Conservation (phyloP, 2,888 invertebrate species). For the Drosophila mettleri region DNA sequence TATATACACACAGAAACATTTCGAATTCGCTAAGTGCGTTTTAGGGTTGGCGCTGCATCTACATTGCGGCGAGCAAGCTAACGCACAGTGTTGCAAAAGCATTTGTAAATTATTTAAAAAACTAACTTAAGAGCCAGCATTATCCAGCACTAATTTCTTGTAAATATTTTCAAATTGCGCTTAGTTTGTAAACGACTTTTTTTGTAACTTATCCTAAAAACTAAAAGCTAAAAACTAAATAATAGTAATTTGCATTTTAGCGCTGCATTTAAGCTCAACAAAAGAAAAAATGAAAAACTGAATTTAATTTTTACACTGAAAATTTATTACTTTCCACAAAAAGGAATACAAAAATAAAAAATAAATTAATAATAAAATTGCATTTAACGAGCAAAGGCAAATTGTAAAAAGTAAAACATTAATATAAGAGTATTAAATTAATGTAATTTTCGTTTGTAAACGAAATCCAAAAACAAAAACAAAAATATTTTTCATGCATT, state of each 20-base stretch:
- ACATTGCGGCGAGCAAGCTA: conserved; percentile 27
- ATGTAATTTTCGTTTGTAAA: conserved; percentile 68
- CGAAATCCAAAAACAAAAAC: conserved; percentile 35
- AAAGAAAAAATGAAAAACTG: conserved; percentile 41
- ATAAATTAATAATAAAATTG: conserved; percentile 43
- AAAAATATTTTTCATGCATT: conserved; percentile 66
- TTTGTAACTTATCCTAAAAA: conserved; percentile 58
- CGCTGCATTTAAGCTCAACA: conserved; percentile 82
- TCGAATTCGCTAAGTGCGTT: conserved; percentile 68
- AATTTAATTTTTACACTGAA: conserved; percentile 68
- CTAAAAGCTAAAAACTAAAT: conserved; percentile 38
- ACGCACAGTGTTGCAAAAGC: conserved; percentile 69
- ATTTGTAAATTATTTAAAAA: conserved; percentile 83
- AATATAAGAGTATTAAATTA: conserved; percentile 74
- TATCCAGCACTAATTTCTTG: conserved; percentile 71
- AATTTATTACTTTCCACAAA: too few relatives aligned
- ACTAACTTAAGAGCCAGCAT: conserved; percentile 63
- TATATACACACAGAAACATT: conserved; percentile 35
- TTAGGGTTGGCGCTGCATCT: conserved; percentile 64
- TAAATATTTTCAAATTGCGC: conserved; percentile 67
- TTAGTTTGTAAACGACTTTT: conserved; percentile 64
- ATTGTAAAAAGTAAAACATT: conserved; percentile 69
- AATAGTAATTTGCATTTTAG: conserved; percentile 76
- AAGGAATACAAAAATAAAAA: conserved; percentile 32
- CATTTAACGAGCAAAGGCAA: conserved; percentile 70